These are phyloP conservation scores for Agelastica alni DNA, from an alignment of 2,888 invertebrate species.

Conservation along the genomic window DNA sequence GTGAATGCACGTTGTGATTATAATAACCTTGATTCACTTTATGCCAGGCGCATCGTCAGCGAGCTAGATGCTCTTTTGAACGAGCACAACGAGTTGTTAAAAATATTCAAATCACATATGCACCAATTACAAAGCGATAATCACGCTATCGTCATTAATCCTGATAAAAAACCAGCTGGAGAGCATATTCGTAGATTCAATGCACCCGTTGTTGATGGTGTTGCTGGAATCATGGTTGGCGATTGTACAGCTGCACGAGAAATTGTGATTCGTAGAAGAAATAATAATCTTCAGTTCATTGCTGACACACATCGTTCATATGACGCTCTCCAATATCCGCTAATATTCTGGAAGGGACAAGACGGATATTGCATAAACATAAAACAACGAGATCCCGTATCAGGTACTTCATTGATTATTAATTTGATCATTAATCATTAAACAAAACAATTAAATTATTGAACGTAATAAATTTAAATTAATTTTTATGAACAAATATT, in stretches of 20 bases:
- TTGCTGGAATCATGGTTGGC: slow-evolving; percentile 49
- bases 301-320: slow-evolving; percentile 2
- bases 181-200: slow-evolving; percentile 45
- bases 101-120: slow-evolving; percentile 23
- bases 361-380: no score
- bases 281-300: slow-evolving; percentile 6
- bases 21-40: slow-evolving; percentile 6
- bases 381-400: no score
- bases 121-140: slow-evolving; percentile 41
- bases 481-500: no score
- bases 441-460: slow-evolving; percentile 1
- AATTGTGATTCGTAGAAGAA: no score
- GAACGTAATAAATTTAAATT: no score
- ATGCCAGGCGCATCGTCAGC: slow-evolving; percentile 4
- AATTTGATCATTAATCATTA: no score
- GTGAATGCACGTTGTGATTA: slow-evolving; percentile 8
- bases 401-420: neutral
- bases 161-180: neutral
- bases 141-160: slow-evolving; percentile 6
- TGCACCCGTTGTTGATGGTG: slow-evolving; percentile 50
- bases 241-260: slow-evolving; percentile 25
- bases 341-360: no score
- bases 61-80: slow-evolving; percentile 16
- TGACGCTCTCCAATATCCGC: no score
- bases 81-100: slow-evolving; percentile 43